Percentiles rank a stretch among this genome's conserved stretches.
Conservation (phyloP, 2,888 invertebrate species). For the Limnephilus rhombicus region DNA sequence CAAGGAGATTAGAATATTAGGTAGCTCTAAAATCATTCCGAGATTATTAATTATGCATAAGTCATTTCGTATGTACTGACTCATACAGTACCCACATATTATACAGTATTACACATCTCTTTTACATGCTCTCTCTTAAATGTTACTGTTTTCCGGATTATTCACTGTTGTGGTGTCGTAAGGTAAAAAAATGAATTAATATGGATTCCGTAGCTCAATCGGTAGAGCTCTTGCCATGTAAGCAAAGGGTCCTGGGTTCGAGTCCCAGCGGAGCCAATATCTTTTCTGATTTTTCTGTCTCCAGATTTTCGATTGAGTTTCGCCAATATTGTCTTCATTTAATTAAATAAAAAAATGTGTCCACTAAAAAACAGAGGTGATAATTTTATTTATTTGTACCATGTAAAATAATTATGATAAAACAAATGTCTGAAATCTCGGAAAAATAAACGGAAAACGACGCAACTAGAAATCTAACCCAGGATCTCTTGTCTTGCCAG, state of each 20-base stretch:
- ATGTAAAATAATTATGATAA: not conserved
- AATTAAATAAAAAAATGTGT: too few relatives aligned
- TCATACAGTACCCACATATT: not conserved
- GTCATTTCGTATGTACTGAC: not conserved
- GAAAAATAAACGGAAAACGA: too few relatives aligned
- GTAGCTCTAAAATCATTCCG: not conserved
- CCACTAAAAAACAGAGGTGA: not conserved
- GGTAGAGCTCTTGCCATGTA: too few relatives aligned
- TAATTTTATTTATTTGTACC: not conserved
- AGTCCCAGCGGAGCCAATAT: too few relatives aligned
- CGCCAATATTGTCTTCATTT: too few relatives aligned
- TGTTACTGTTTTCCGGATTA: not conserved
- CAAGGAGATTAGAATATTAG: not conserved
- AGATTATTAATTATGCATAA: not conserved
- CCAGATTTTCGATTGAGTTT: too few relatives aligned
- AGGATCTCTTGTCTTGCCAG: too few relatives aligned
- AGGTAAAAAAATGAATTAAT: not conserved
- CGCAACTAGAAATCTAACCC: too few relatives aligned
- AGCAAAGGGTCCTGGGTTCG: too few relatives aligned
- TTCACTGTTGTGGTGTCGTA: not conserved
- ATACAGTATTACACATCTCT: not conserved
- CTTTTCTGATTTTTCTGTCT: too few relatives aligned
- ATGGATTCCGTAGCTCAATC: too few relatives aligned
- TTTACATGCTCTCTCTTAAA: not conserved
- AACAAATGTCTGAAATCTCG: too few relatives aligned